phyloP scores from a whole-genome alignment of 2,797 vertebrate species.

The Semaprochilodus insignis region DNA sequence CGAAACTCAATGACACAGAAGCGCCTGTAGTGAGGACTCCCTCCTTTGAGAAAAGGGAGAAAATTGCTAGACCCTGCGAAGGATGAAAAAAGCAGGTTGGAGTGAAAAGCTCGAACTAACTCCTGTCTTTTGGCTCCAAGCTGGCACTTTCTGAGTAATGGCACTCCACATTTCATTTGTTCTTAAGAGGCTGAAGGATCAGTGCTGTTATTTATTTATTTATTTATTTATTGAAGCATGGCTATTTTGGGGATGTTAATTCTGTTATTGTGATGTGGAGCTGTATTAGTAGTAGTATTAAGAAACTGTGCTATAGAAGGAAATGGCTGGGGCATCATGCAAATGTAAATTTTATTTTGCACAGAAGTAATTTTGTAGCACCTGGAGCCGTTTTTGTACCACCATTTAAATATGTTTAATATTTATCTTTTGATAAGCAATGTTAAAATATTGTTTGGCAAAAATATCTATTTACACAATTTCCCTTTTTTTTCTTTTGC shows the following conservation, averaged over 20 bases:
- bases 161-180: constrained; percentile 5
- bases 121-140: constrained; percentile 21
- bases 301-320: too few relatives aligned
- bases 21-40: constrained; percentile 52
- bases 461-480: too few relatives aligned
- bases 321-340: background rate
- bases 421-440: too few relatives aligned
- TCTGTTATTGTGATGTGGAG: background rate
- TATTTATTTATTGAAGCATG: background rate
- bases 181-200: background rate
- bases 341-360: background rate
- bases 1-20: constrained; percentile 58
- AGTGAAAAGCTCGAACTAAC: constrained; percentile 25
- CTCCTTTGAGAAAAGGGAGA: constrained; percentile 31
- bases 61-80: constrained; percentile 9
- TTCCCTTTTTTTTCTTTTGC: too few relatives aligned
- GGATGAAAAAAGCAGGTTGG: constrained; percentile 31
- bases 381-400: too few relatives aligned
- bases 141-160: constrained; percentile 24
- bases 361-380: background rate
- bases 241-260: background rate
- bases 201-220: too few relatives aligned
- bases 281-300: background rate
- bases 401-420: too few relatives aligned
- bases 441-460: too few relatives aligned